A percentile compares a stretch with the other conserved stretches of the same genome.
Evolutionary conservation across 2,113 vertebrate species (phyloP).

Genomic region (Odocoileus hemionus): DNA sequence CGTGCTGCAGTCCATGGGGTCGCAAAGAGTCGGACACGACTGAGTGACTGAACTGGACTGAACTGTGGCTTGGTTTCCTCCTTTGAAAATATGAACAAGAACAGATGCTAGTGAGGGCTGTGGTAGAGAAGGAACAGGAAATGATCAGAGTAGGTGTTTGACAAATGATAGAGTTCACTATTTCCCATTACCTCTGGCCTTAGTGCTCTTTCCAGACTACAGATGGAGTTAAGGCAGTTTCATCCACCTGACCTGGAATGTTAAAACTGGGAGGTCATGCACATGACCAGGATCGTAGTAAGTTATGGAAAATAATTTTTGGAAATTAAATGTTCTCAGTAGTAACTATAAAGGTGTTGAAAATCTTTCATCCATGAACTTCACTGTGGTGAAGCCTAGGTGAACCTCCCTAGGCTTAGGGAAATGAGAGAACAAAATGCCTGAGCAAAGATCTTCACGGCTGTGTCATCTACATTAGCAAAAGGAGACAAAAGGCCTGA

Average conservation of each 20-base stretch:
- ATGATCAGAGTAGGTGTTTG: not conserved
- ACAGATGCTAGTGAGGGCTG: not conserved
- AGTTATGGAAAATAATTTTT: not conserved
- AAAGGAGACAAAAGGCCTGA: not conserved
- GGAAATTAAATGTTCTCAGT: not conserved
- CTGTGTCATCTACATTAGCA: not conserved
- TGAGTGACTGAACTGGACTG: not conserved
- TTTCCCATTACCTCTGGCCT: not conserved
- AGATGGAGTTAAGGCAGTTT: not conserved
- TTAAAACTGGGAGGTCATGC: not conserved
- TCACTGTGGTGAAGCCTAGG: not conserved
- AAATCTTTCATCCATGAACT: not conserved
- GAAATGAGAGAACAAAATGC: not conserved
- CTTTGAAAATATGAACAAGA: not conserved
- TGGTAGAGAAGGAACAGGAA: not conserved
- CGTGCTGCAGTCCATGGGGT: accelerated
- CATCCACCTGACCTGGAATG: not conserved
- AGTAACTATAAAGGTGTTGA: not conserved
- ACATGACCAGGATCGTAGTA: accelerated
- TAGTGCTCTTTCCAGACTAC: not conserved
- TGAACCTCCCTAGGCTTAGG: not conserved
- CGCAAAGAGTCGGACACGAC: not conserved
- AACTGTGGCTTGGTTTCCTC: not conserved
- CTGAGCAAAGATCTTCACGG: not conserved
- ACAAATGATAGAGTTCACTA: not conserved